Conservation (phyloP, 92 coral and sea anemone genomes). For the Pocillopora meandrina region DNA sequence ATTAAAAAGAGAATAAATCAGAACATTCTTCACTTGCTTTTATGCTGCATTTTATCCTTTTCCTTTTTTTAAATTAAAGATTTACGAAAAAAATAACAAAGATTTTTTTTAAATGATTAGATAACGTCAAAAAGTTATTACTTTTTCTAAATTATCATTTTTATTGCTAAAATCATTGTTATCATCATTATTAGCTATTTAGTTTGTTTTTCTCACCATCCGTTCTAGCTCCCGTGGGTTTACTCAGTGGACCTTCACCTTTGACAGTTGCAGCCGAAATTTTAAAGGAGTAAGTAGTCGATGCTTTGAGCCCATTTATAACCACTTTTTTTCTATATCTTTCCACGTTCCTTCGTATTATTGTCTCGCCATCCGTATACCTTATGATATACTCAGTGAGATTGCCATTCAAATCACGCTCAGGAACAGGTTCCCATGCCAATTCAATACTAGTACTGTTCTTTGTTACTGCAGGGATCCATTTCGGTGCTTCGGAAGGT, state of each 20-base stretch:
- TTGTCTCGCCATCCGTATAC: not conserved
- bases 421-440: constrained; percentile 22
- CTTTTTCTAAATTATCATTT: not conserved
- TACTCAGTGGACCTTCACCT: constrained; percentile 10
- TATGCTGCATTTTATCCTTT: too few species aligned
- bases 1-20: too few species aligned
- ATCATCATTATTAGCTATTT: not conserved
- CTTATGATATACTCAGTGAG: not conserved
- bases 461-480: accelerated
- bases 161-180: not conserved
- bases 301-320: not conserved
- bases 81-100: too few species aligned
- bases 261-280: constrained; percentile 11
- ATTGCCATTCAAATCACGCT: not conserved
- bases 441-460: constrained; percentile 3
- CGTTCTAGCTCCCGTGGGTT: not conserved
- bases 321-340: not conserved
- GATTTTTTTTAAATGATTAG: too few species aligned
- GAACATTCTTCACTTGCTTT: too few species aligned
- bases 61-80: too few species aligned
- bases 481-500: too few species aligned
- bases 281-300: not conserved
- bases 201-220: not conserved
- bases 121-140: too few species aligned
- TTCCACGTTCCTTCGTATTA: not conserved